Evolutionary conservation across 2,797 vertebrate species (phyloP).

Genomic region (Halcyon smyrnensis): DNA sequence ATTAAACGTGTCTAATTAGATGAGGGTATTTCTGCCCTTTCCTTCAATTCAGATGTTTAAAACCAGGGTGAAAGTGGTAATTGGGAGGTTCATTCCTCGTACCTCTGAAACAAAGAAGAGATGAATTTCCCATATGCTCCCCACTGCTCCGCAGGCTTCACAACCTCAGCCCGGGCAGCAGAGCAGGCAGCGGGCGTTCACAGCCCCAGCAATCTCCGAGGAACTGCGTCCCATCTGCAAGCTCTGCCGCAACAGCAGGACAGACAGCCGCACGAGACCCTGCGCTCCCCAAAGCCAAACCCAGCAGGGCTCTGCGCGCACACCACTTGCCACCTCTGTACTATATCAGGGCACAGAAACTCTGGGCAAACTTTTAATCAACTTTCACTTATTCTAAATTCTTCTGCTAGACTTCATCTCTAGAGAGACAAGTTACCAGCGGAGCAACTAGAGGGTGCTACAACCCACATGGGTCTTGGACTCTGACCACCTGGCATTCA

Average conservation of each 20-base stretch:
- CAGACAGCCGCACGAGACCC: background rate
- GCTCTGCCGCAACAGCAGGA: background rate
- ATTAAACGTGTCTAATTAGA: background rate
- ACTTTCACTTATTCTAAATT: background rate
- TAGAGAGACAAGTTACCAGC: background rate
- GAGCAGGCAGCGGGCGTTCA: rapidly evolving
- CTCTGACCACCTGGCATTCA: background rate
- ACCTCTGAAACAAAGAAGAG: background rate
- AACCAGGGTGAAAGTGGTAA: background rate
- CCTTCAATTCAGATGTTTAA: background rate
- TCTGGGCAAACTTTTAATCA: background rate
- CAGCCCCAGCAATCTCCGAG: background rate
- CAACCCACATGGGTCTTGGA: background rate
- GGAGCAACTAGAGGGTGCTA: conserved; percentile 41
- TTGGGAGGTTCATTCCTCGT: background rate
- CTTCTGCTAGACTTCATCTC: background rate
- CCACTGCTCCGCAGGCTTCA: background rate
- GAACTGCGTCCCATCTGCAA: rapidly evolving
- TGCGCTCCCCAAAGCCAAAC: background rate
- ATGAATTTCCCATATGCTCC: rapidly evolving
- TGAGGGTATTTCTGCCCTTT: background rate
- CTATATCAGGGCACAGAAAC: background rate
- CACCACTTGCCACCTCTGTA: background rate
- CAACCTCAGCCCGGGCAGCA: rapidly evolving
- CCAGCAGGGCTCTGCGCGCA: rapidly evolving